Percentiles rank a stretch among this genome's conserved stretches.
Evolutionary conservation across 2,113 vertebrate genomes (phyloP).

Genomic region (Alethe diademata): DNA sequence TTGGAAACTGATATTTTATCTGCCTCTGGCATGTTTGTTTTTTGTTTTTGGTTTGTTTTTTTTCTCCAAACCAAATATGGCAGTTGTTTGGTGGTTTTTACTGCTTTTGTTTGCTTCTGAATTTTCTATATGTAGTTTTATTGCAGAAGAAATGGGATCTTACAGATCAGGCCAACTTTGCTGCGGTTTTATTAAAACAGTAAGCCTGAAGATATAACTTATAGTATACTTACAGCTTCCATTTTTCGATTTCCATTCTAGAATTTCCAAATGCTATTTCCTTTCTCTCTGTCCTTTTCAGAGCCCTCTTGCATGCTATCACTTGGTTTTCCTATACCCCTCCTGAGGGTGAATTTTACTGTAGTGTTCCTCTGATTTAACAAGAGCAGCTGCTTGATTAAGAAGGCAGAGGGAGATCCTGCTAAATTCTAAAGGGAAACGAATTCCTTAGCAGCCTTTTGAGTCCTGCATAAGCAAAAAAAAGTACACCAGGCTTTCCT

Average conservation of each 20-base stretch:
- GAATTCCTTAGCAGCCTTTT: background rate
- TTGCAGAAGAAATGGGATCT: background rate
- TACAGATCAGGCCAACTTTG: background rate
- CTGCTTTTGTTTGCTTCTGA: background rate
- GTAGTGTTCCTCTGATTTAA: background rate
- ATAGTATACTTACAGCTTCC: background rate
- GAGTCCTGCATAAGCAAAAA: background rate
- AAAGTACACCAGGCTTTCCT: background rate
- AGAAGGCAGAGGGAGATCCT: background rate
- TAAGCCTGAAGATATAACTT: background rate
- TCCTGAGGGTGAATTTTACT: background rate
- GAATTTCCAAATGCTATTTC: background rate
- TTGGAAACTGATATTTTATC: background rate
- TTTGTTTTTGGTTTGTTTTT: background rate
- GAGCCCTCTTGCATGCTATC: background rate
- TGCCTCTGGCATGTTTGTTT: background rate
- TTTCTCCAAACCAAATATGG: background rate
- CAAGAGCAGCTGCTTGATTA: background rate
- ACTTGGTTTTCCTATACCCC: background rate
- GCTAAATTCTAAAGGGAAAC: background rate
- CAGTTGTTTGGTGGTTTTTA: background rate
- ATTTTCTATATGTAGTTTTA: background rate
- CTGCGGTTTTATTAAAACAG: background rate
- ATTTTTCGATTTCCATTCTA: background rate
- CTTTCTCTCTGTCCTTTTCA: background rate